Evolutionary conservation across 2,113 vertebrate species (phyloP).

Genomic region (Regulus satrapa): DNA sequence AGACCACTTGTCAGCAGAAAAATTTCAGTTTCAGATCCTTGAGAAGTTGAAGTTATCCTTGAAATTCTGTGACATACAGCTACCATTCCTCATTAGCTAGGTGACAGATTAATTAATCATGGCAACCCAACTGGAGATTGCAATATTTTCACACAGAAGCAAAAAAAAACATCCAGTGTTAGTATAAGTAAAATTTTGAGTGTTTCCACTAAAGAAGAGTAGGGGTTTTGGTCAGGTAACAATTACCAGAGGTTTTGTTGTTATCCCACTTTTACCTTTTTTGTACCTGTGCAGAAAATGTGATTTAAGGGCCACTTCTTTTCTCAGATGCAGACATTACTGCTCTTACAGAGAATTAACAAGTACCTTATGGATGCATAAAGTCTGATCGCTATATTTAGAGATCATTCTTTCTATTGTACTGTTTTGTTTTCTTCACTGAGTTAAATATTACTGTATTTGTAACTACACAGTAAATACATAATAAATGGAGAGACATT

Average conservation of each 20-base stretch:
- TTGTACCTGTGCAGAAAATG: neutral
- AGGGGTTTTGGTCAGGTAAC: neutral
- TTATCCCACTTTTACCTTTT: neutral
- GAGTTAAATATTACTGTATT: neutral
- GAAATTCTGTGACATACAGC: conserved; percentile 33
- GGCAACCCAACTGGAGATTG: neutral
- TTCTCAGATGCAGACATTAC: neutral
- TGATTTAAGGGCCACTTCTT: neutral
- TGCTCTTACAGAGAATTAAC: neutral
- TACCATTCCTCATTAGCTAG: conserved; percentile 24
- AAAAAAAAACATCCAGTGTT: neutral
- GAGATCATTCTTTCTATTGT: neutral
- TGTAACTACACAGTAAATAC: neutral
- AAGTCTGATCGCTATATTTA: neutral
- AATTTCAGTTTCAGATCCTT: conserved; percentile 7
- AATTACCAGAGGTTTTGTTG: neutral
- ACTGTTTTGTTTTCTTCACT: neutral
- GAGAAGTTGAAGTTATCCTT: conserved; percentile 58
- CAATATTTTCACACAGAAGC: conserved; percentile 5
- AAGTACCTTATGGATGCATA: neutral
- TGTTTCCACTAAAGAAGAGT: neutral
- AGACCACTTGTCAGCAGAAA: conserved; percentile 26
- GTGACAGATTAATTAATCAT: conserved; percentile 58
- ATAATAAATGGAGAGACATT: neutral
- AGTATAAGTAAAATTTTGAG: neutral